Conservation (phyloP, 2,888 invertebrate species). For the Diachrysia chrysitis region DNA sequence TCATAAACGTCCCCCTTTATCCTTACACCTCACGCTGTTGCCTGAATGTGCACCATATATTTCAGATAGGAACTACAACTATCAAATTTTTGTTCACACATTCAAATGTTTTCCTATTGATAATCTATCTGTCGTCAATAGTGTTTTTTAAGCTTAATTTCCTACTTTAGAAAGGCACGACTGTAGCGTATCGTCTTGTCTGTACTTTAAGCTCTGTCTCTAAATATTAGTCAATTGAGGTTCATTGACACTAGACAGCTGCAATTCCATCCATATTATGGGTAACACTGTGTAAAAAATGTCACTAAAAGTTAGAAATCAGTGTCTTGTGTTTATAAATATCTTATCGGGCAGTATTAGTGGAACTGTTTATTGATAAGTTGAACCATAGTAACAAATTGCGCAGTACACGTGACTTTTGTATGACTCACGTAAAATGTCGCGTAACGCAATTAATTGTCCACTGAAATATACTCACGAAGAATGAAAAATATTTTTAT, state of each 20-base stretch:
- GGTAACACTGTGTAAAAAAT: constrained; percentile 6
- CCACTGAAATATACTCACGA: constrained; percentile 21
- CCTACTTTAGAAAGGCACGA: not conserved
- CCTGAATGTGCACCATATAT: constrained; percentile 45
- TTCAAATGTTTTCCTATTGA: not conserved
- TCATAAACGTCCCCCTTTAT: constrained; percentile 58
- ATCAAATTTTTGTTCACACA: constrained; percentile 1
- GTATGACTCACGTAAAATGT: constrained; percentile 10
- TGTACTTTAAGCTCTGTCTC: constrained; percentile 13
- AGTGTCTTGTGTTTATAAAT: constrained; percentile 25
- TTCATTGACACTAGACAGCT: constrained; percentile 7
- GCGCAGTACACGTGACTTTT: constrained; percentile 15
- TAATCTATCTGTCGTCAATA: not conserved
- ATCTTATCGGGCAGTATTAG: constrained; percentile 13
- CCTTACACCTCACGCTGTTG: constrained; percentile 18
- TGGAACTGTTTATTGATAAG: constrained; percentile 29
- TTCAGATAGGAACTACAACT: not conserved
- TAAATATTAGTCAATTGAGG: constrained; percentile 1
- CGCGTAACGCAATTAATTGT: constrained; percentile 16
- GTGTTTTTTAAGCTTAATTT: constrained; percentile 12
- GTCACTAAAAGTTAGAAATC: constrained; percentile 13
- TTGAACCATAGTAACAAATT: constrained; percentile 23
- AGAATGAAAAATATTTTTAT: constrained; percentile 26
- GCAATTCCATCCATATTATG: constrained; percentile 15
- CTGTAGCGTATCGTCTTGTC: constrained; percentile 17